Percentiles rank a stretch among this genome's conserved stretches.
phyloP scores from a whole-genome alignment of 2,113 vertebrate genomes.

The Triplophysa rosa region DNA sequence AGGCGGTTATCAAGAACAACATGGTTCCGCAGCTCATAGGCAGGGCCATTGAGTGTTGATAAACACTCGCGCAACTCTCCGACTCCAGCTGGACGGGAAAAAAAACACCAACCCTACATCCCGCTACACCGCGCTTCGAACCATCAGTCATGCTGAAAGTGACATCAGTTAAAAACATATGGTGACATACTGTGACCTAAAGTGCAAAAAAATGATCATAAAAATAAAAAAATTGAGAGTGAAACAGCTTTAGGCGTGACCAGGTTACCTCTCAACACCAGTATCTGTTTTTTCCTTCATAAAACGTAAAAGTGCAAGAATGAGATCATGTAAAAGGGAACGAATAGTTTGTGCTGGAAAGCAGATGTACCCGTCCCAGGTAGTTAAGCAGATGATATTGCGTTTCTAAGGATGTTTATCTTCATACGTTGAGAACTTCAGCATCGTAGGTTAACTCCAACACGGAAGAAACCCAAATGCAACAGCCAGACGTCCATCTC shows the following conservation, averaged over 20 bases:
- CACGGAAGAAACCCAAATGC: not conserved
- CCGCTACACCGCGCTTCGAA: not conserved
- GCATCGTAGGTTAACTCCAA: constrained; percentile 23
- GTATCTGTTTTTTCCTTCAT: not conserved
- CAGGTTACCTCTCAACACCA: not conserved
- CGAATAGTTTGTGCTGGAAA: not conserved
- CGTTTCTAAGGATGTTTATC: constrained; percentile 1
- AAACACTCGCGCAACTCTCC: constrained; percentile 28
- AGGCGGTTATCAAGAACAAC: constrained; percentile 43
- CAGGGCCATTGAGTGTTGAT: constrained; percentile 45
- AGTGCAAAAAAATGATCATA: constrained; percentile 2
- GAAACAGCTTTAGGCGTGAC: not conserved
- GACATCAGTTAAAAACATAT: constrained; percentile 14
- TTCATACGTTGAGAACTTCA: constrained; percentile 4
- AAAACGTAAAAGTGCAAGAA: constrained; percentile 20
- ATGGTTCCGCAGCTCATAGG: constrained; percentile 47
- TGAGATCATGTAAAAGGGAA: not conserved
- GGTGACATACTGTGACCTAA: not conserved
- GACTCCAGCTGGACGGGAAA: constrained; percentile 44
- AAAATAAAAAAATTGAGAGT: not conserved
- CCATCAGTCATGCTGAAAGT: not conserved
- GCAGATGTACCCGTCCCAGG: not conserved
- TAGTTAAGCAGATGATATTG: constrained; percentile 6
- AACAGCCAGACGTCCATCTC: not conserved
- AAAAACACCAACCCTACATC: constrained; percentile 11